Evolutionary conservation across 2,797 vertebrate species (phyloP), one percentile per base, ranked within the genome.

Genomic region (Trematomus bernacchii): DNA sequence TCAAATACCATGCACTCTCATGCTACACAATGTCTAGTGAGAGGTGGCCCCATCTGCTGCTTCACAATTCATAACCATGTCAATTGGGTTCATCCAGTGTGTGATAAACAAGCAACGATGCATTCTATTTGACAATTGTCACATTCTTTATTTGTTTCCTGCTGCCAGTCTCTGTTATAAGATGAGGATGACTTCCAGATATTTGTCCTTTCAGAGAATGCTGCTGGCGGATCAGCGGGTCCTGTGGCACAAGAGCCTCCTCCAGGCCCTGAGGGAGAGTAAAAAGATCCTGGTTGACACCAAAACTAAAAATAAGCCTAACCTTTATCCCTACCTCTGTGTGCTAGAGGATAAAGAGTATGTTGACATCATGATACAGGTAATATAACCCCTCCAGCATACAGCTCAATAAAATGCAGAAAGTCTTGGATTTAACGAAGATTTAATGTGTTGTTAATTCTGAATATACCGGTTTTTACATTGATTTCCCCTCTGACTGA

Each of bases 321-420:
- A 77, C 75, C 84, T 99, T 23, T 97, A 96, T 87, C 97, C 98
- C 0, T 97, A 96, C 90, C 91, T 99, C 53, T 97, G 96, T 71
- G 82, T 98, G 85, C 92, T 99, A 77, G 88, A 93, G 0, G 97
- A 99, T 15, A 59, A 74, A 16, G 96, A 97, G 21, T 96, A 97
- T 0, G 95, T 96, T 46, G 91, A 91, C 80, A 94, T 98, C 83
- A 96, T 99, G 96, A 53, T 99, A 71, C 95, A 97, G 96, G 97
- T 99, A 87, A 89, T 10, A 53, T 47, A 63, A 50, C 55, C 48
- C 73, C 40, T 11, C 33, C 48, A 59, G 42, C 47, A 40, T 42
- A 0, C 50, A 0, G 0, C 52, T 76, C 55, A 10, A 27, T 66
- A 1, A 71, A 66, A 76, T 51, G 30, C 23, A 67, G 44, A 1